Conservation (phyloP, 2,113 vertebrate species). For the Lepus europaeus region DNA sequence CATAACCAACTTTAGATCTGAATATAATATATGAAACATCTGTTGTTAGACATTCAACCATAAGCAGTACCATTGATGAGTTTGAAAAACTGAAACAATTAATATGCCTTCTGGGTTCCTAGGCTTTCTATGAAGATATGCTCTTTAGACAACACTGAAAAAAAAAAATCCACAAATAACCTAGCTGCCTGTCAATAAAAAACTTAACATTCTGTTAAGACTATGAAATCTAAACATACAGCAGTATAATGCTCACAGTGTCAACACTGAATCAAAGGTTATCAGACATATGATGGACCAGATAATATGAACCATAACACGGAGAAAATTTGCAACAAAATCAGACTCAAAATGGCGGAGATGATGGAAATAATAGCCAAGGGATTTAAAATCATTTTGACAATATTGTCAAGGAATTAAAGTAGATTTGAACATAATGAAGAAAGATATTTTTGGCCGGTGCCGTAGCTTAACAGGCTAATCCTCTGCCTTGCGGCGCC, state of each 20-base stretch:
- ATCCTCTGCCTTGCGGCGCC: too few relatives aligned
- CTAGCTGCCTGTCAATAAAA: not conserved
- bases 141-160: not conserved
- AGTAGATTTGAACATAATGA: constrained; percentile 22
- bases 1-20: not conserved
- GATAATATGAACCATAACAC: not conserved
- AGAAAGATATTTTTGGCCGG: constrained; percentile 9
- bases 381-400: not conserved
- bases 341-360: constrained; percentile 2
- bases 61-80: not conserved
- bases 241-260: not conserved
- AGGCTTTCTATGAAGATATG: not conserved
- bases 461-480: too few relatives aligned
- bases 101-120: not conserved
- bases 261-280: constrained; percentile 10
- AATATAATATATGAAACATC: constrained; percentile 44
- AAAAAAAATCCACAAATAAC: not conserved
- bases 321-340: constrained; percentile 2
- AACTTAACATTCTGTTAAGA: not conserved
- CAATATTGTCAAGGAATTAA: not conserved
- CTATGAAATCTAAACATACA: not conserved
- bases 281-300: not conserved
- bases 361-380: not conserved
- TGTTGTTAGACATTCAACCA: constrained; percentile 5
- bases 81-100: not conserved